Percentiles rank a stretch among this genome's conserved stretches.
Evolutionary conservation across 2,113 vertebrate genomes (phyloP).

Genomic region (Pollimyrus isidori): DNA sequence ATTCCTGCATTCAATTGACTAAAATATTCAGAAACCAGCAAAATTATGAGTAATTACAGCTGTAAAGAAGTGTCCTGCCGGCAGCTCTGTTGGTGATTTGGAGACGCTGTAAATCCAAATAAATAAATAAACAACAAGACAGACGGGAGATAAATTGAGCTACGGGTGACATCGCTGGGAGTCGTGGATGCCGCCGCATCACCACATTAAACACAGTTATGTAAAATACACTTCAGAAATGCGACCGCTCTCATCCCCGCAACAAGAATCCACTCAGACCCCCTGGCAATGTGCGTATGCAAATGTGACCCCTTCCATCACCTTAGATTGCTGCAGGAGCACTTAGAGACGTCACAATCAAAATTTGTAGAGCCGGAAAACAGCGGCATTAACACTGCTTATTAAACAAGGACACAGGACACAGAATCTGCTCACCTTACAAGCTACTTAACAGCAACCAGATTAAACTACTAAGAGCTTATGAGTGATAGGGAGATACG

Average conservation of each 20-base stretch:
- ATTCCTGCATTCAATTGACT: neutral
- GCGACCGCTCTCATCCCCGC: neutral
- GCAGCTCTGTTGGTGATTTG: neutral
- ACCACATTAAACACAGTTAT: neutral
- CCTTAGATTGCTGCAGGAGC: neutral
- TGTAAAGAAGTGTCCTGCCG: neutral
- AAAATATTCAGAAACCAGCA: slow-evolving; percentile 1
- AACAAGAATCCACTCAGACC: neutral
- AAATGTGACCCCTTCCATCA: slow-evolving; percentile 3
- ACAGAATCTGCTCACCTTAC: neutral
- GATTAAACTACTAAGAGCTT: neutral
- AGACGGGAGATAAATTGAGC: neutral
- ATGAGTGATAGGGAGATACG: neutral
- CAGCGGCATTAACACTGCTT: neutral
- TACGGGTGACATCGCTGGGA: neutral
- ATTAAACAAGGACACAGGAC: neutral
- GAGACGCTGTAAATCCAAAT: neutral
- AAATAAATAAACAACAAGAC: neutral
- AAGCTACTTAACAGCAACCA: neutral
- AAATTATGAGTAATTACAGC: slow-evolving; percentile 17
- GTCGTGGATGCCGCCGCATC: neutral
- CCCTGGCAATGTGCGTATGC: neutral
- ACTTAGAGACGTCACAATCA: neutral
- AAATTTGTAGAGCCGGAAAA: neutral
- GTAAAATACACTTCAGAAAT: neutral